Evolutionary conservation across 2,888 invertebrate genomes (phyloP).

Genomic region (Cotesia congregata): DNA sequence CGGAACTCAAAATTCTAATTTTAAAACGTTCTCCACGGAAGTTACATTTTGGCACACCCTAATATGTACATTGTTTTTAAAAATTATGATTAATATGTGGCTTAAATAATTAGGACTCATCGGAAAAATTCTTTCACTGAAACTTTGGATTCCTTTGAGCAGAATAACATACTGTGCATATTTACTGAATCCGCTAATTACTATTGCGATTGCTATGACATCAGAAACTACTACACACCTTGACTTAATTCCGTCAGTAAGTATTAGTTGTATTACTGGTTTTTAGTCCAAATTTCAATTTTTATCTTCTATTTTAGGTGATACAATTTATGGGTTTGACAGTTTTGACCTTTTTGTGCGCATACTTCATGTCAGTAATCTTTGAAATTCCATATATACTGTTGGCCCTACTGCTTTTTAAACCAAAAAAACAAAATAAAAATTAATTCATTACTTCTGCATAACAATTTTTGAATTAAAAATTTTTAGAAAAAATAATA

Average conservation of each 20-base stretch:
- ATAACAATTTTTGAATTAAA: no score
- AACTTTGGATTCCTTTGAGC: constrained; percentile 70
- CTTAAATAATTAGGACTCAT: constrained; percentile 58
- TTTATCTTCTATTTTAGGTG: neutral
- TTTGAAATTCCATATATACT: neutral
- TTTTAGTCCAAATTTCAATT: neutral
- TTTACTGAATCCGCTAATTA: constrained; percentile 74
- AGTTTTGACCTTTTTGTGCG: neutral
- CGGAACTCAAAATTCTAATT: no score
- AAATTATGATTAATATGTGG: neutral
- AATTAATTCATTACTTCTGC: neutral
- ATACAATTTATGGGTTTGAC: neutral
- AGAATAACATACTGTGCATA: constrained; percentile 75
- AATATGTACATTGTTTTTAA: no score
- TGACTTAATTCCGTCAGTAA: constrained; percentile 66
- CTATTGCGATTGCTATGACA: constrained; percentile 69
- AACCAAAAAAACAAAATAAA: neutral
- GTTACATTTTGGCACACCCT: no score
- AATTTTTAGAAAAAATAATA: no score
- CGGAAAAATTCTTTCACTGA: constrained; percentile 66
- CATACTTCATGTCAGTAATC: neutral
- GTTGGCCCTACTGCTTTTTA: neutral
- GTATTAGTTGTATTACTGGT: constrained; percentile 38
- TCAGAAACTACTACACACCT: constrained; percentile 60
- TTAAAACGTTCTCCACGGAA: no score